phyloP scores from a whole-genome alignment of 2,888 invertebrate genomes.

The Phoenoteleia sp. region DNA sequence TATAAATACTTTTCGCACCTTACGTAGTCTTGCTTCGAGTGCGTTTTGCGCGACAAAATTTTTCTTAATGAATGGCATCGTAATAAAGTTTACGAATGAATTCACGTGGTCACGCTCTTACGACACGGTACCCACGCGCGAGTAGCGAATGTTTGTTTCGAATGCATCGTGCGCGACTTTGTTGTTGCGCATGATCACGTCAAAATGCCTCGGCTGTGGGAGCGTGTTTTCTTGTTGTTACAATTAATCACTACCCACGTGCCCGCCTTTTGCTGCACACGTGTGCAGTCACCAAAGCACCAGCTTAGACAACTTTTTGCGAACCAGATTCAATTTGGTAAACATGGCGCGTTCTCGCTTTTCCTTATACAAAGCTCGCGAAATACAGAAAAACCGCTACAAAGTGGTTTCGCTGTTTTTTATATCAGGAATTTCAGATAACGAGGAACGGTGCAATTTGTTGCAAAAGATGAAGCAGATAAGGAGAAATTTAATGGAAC shows the following conservation, averaged over 20 bases:
- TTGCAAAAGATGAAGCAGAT: no score
- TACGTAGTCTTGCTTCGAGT: no score
- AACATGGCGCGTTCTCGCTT: constrained; percentile 29
- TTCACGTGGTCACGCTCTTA: constrained; percentile 45
- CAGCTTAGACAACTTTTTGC: constrained; percentile 64
- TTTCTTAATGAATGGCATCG: not conserved
- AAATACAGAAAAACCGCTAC: not conserved
- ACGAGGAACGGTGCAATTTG: not conserved
- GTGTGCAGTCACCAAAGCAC: constrained; percentile 56
- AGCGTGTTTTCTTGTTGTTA: constrained; percentile 71
- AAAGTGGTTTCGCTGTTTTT: not conserved
- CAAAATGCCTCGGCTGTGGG: constrained; percentile 64
- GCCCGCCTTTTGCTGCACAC: constrained; percentile 64
- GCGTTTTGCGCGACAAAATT: not conserved
- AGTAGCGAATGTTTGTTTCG: constrained; percentile 29
- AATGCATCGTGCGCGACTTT: constrained; percentile 48
- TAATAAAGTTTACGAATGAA: constrained; percentile 37
- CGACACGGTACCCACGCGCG: constrained; percentile 60
- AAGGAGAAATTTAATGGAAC: no score
- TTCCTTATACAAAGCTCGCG: constrained; percentile 50
- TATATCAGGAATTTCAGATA: not conserved
- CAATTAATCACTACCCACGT: constrained; percentile 71
- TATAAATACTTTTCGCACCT: no score
- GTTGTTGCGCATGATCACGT: constrained; percentile 63
- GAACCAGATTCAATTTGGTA: constrained; percentile 25